Evolutionary conservation across 35 echinoderm and acorn worm species (phyloP), one percentile per base, ranked within the genome.

Genomic region (Lytechinus pictus): DNA sequence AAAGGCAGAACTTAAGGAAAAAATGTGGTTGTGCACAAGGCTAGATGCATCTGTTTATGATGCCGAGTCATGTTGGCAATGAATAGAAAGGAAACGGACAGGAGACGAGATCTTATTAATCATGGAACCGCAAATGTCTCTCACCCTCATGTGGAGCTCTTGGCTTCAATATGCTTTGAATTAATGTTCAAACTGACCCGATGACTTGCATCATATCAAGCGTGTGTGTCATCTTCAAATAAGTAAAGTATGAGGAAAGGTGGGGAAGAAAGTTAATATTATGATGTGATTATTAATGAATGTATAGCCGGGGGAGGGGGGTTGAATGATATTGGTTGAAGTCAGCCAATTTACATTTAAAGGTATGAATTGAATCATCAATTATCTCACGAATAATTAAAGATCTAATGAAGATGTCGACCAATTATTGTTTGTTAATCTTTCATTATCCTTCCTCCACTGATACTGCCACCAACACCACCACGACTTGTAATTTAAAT

Each of bases 81-180:
- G n/a, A 71, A n/a, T 16, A 24, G 66, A 79, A 79, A 79, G 66
- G 66, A 79, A 79, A 24, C n/a, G 66, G 14, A 24, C n/a, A 24
- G 66, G 19, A 79, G 66, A 79, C 66, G 3, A 79, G 16, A 24
- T 24, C 66, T 79, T 79, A 79, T 79, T 79, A 79, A 79, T 79
- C 66, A 79, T 79, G n/a, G n/a, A 79, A 79, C 66, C 66, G n/a
- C 66, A 79, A 79, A 79, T 79, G 14, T 79, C 66, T 79, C 66
- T 79, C 27, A 5, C 54, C n/a, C 33, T 12, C 51, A 91, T 51
- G 29, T 51, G 9, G 56, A 13, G 9, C 19, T 19, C 6, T 79
- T 79, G 66, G 66, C 21, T 16, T 24, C 19, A 79, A 79, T 79
- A 79, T 79, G 66, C 66, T 79, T 79, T 79, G 16, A 79, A 79